Evolutionary conservation across 1,140 invertebrate genomes (phyloP), one percentile per base, ranked within the genome.

Genomic region (Hyles euphorbiae): DNA sequence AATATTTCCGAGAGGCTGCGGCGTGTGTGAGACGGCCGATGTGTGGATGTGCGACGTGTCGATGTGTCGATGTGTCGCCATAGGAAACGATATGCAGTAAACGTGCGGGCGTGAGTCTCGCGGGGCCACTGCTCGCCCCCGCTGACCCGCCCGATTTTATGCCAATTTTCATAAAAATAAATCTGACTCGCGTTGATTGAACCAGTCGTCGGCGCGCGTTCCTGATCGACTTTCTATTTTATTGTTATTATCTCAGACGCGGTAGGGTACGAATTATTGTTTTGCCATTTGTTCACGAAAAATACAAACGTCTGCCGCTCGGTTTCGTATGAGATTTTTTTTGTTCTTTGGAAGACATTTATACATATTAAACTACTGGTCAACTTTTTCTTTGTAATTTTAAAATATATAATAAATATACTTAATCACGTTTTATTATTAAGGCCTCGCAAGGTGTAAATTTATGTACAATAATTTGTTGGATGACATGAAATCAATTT

Each of bases 81-180:
- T 60, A 84, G 79, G 77, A 88, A 87, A 85, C 85, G 85, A 85
- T 85, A 84, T 87, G 83, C 85, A 85, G 81, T 88, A 87, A 87
- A 87, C 81, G 81, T 67, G 61, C 81, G 81, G 83, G 83, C 85
- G 84, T 83, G 76, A 73, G 83, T 84, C 83, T 83, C 83, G 73
- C 75, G 82, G 83, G 83, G 76, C 77, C 81, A 72, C 68, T 79
- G 74, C 61, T n/a, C 43, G 69, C 66, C 70, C 73, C 63, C 70
- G 71, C 73, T 84, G 82, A 85, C 82, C 85, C 83, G 71, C 72
- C 69, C 81, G 82, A 78, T 78, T 88, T 86, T 85, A 88, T 87
- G 82, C 85, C 83, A 88, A 88, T 88, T 88, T 88, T 88, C 85
- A 88, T 88, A 88, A 88, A 88, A 88, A 88, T 88, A 88, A 88